Evolutionary conservation across 1,140 invertebrate genomes (phyloP), one percentile per base, ranked within the genome.

Genomic region (Drosophila sproati): DNA sequence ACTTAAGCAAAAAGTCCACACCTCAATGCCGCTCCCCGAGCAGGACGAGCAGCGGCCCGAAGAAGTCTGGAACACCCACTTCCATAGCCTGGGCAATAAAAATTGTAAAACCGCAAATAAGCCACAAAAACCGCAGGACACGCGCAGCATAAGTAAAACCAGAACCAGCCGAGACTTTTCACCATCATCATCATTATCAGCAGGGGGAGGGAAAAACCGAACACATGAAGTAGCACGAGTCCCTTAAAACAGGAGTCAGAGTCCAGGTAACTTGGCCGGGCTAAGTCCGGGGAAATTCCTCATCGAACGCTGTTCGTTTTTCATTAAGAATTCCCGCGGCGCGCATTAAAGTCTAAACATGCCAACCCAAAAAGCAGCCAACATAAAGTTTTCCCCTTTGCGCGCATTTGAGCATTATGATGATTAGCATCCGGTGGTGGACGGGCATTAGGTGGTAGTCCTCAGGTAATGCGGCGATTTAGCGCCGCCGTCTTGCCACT

Each of bases 291-390:
- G 80, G 80, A 68, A 89, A 89, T 72, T 73, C 86, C 83, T 64
- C 62, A 39, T 41, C 32, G 50, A 55, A 55, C 50, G 32, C 57
- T 71, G 54, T 20, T 20, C 66, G 81, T 57, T 81, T 20, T 89
- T 89, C 85, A 89, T 89, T 89, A 89, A 89, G 85, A 89, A 89
- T 89, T 89, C 85, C 85, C 85, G 86, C 80, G 80, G 85, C 78
- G 80, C 72, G 80, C 48, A 89, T 89, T 89, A 89, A 89, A 89
- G 86, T 89, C 85, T 89, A 89, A 89, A 90, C 85, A 89, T 89
- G 86, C 85, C 85, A 90, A 90, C 87, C 72, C 75, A 63, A 60
- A 52, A 57, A n/a, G 57, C 37, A 54, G 45, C 50, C 12, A 31
- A 31, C 6, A 56, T 62, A 77, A 80, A 88, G 73, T 88, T 88